A percentile compares a stretch with the other conserved stretches of the same genome.
Evolutionary conservation across 1,140 invertebrate species (phyloP).

Genomic region (Trachymyrmex cornetzi): DNA sequence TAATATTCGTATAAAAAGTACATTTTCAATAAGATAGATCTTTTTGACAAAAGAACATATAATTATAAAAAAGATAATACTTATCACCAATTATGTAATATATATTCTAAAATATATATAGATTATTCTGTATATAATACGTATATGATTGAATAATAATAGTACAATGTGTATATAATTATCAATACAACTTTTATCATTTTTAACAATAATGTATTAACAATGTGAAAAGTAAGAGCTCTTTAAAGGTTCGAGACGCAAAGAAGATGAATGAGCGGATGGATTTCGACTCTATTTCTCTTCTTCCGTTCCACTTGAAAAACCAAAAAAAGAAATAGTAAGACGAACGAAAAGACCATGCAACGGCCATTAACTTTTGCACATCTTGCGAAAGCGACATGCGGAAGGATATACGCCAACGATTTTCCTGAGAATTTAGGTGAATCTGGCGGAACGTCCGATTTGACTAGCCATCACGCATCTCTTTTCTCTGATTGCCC

Average conservation of each 20-base stretch:
- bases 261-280: neutral
- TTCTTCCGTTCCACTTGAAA: conserved; percentile 1
- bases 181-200: neutral
- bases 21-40: neutral
- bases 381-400: neutral
- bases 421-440: conserved; percentile 14
- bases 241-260: neutral
- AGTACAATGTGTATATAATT: neutral
- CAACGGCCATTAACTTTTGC: conserved; percentile 2
- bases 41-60: neutral
- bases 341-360: neutral
- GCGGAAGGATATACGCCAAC: neutral
- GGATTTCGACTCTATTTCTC: neutral
- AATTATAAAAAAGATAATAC: neutral
- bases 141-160: neutral
- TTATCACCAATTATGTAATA: no score
- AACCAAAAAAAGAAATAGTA: neutral
- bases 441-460: conserved; percentile 29
- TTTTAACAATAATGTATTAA: neutral
- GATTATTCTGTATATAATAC: no score
- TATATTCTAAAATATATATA: no score
- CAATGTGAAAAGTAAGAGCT: neutral
- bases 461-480: conserved; percentile 19
- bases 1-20: neutral
- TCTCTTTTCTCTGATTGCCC: conserved; percentile 36